A percentile compares a stretch with the other conserved stretches of the same genome.
phyloP scores from a whole-genome alignment of 2,797 vertebrate species.

The Pantherophis vulpinus region DNA sequence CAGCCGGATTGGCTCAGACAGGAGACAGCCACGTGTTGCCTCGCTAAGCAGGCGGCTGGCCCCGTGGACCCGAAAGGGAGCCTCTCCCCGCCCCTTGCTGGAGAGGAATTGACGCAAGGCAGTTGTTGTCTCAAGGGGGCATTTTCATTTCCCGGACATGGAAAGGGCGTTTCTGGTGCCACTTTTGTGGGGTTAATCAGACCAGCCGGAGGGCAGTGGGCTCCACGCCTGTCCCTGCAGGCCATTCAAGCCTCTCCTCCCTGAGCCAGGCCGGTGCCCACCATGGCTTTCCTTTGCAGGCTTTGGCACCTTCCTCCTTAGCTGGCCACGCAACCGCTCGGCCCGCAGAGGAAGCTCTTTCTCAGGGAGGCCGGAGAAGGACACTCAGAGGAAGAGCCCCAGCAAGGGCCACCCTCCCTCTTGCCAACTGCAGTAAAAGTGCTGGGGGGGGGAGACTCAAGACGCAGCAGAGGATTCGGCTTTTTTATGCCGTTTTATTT shows the following conservation, averaged over 20 bases:
- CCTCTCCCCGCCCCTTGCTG: slow-evolving; percentile 34
- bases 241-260: neutral
- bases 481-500: neutral
- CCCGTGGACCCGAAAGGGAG: slow-evolving; percentile 40
- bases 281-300: neutral
- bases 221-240: slow-evolving; percentile 24
- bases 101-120: slow-evolving; percentile 44
- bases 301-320: neutral
- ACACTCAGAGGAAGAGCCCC: neutral
- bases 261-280: neutral
- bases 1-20: too few relatives aligned
- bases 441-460: neutral
- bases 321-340: neutral
- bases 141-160: slow-evolving; percentile 34
- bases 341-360: neutral
- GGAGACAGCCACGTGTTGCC: neutral
- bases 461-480: neutral
- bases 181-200: neutral
- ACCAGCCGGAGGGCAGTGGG: slow-evolving; percentile 39
- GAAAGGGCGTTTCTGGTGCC: slow-evolving; percentile 42
- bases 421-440: neutral
- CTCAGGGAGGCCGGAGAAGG: neutral
- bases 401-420: neutral
- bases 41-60: neutral
- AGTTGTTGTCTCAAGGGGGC: slow-evolving; percentile 35